Evolutionary conservation across 1,140 invertebrate genomes (phyloP), one percentile per base, ranked within the genome.

Genomic region (Macrocentrus cingulum): DNA sequence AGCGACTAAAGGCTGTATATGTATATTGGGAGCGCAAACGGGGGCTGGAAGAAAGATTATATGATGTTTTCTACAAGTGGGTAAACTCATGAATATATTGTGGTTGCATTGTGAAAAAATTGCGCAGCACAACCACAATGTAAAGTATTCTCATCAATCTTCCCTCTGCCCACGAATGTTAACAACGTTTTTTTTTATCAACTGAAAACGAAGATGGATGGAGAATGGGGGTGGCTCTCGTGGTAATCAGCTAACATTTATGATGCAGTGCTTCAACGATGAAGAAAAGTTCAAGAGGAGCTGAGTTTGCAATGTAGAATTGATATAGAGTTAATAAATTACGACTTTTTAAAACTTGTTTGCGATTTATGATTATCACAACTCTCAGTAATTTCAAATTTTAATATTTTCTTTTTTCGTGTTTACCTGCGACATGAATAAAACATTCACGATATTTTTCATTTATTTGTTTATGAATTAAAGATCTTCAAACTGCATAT

Each of bases 161-260:
- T 44, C 36, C 11, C 18, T 32, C 19, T 41, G 2, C 16, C 22
- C 5, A 13, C 25, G 13, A 49, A 22, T 48, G 60, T 52, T 20
- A 32, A 6, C 36, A 39, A 53, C 56, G 55, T 62, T 36, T 36
- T 25, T 42, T 42, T 25, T 66, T 59, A 66, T 62, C 58, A 61
- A 60, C 36, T 65, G 56, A 59, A 55, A 59, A 61, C 45, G 55
- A 59, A 66, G 63, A 66, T 60, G 56, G 61, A 66, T 67, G 25
- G 37, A 19, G 15, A 18, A 18, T 18, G 9, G 23, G n/a, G 11
- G 4, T 8, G 19, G n/a, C n/a, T n/a, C n/a, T 49, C 15, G 32
- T 25, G 5, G 46, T 49, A 49, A 49, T 49, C 46, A 49, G 46
- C 15, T 1, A 15, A 15, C n/a, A 5, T 49, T 32, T 25, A 49